phyloP scores from a whole-genome alignment of 1,140 invertebrate species.

The Drosophila sulfurigaster region DNA sequence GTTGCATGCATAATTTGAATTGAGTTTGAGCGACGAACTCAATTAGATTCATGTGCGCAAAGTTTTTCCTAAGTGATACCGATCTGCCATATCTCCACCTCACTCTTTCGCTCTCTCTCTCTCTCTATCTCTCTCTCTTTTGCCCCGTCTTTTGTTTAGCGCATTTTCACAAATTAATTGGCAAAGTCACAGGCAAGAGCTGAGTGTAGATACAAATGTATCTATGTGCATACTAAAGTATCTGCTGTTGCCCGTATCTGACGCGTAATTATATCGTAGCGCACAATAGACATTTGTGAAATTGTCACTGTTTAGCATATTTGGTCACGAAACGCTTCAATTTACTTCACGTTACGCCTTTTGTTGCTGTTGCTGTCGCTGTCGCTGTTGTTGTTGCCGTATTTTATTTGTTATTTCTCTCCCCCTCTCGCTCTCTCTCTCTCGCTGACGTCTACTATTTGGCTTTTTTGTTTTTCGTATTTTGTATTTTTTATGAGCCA shows the following conservation, averaged over 20 bases:
- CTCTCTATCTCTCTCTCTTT: not conserved
- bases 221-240: conserved; percentile 39
- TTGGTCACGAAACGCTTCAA: conserved; percentile 77
- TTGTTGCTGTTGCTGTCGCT: conserved; percentile 33
- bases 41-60: conserved; percentile 71
- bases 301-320: conserved; percentile 83
- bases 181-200: conserved; percentile 57
- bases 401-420: conserved; percentile 35
- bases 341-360: conserved; percentile 58
- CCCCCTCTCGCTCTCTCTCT: no score
- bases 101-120: not conserved
- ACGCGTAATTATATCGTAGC: conserved; percentile 70
- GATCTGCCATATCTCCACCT: conserved; percentile 34
- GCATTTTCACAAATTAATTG: conserved; percentile 80
- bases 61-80: conserved; percentile 56
- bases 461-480: conserved; percentile 28
- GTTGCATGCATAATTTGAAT: conserved; percentile 75
- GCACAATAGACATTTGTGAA: conserved; percentile 80
- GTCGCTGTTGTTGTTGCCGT: conserved; percentile 14
- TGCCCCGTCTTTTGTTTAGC: conserved; percentile 46
- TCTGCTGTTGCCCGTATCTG: conserved; percentile 36
- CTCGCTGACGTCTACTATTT: not conserved
- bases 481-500: conserved; percentile 73
- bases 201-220: conserved; percentile 62
- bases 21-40: conserved; percentile 66